Evolutionary conservation across 1,140 invertebrate species (phyloP).

Genomic region (Drosophila pseudoananassae): DNA sequence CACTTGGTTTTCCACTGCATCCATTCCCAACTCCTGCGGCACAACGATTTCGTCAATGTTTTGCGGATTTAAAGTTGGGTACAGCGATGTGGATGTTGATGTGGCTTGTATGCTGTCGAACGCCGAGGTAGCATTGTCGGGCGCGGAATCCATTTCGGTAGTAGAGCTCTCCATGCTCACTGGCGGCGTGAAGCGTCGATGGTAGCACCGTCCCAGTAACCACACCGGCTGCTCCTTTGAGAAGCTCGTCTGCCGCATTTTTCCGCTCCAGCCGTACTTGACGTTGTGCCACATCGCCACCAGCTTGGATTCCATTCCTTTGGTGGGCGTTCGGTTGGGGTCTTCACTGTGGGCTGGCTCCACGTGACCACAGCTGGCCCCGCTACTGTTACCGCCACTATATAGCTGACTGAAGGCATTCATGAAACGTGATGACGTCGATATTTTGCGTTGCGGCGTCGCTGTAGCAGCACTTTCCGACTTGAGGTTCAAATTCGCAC

Average conservation of each 20-base stretch:
- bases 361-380: slow-evolving; percentile 48
- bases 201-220: slow-evolving; percentile 92
- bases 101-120: slow-evolving; percentile 64
- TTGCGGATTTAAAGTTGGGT: slow-evolving; percentile 68
- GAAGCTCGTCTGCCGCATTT: slow-evolving; percentile 91
- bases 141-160: slow-evolving; percentile 84
- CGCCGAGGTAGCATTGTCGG: slow-evolving; percentile 65
- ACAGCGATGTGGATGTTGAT: slow-evolving; percentile 36
- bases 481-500: slow-evolving; percentile 57
- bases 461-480: slow-evolving; percentile 62
- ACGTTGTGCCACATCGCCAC: slow-evolving; percentile 95
- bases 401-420: slow-evolving; percentile 82
- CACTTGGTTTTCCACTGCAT: slow-evolving; percentile 85
- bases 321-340: slow-evolving; percentile 72
- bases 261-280: slow-evolving; percentile 94
- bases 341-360: slow-evolving; percentile 51
- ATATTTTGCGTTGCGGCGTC: slow-evolving; percentile 79
- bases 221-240: slow-evolving; percentile 94
- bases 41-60: slow-evolving; percentile 78
- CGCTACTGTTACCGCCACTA: slow-evolving; percentile 41
- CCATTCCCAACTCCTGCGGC: slow-evolving; percentile 84
- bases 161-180: slow-evolving; percentile 88
- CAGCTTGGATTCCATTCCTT: slow-evolving; percentile 92
- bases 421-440: slow-evolving; percentile 82
- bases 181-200: slow-evolving; percentile 88